Evolutionary conservation across 2,888 invertebrate species (phyloP), one percentile per base, ranked within the genome.

Genomic region (Pomacea canaliculata): DNA sequence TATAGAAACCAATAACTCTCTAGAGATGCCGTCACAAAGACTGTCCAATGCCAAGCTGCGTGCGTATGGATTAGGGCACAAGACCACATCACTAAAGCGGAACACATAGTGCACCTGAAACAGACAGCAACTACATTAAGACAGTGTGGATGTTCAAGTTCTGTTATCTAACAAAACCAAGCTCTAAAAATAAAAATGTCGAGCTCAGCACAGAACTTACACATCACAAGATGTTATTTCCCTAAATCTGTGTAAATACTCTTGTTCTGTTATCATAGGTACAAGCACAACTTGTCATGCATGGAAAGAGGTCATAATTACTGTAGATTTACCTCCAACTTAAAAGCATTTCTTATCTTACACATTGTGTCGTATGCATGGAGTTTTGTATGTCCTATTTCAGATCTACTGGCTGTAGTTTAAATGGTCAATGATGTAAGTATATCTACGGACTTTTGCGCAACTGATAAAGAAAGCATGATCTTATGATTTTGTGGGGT

Each of bases 61-160:
- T 13, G 71, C n/a, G 48, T 68, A 78, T 12, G 78, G 79, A 49
- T 80, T 80, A 23, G 69, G 74, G 49, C 70, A 70, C n/a, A 80
- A 73, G 23, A 69, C 69, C 8, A 70, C 69, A 49, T 70, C 73
- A 48, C 51, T 66, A 68, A 78, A 78, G 65, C 62, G 70, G 70
- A 80, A 80, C 10, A 80, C 74, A 76, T 80, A 80, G 46, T 80
- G 79, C 0, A 80, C 79, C 65, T 71, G 75, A 56, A 73, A 71
- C 18, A 16, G 27, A 23, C 23, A 23, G 23, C 23, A 23, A 23
- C 23, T 23, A 23, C 23, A 23, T 13, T 27, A 12, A 9, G 23
- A 63, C 51, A 23, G 23, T 0, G 23, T 23, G 23, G 23, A 23
- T 23, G 23, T 23, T 23, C 23, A 23, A 23, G 23, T 23, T 68